Evolutionary conservation across 2,888 invertebrate genomes (phyloP), one percentile per base, ranked within the genome.

Genomic region (Drosophila cracens): DNA sequence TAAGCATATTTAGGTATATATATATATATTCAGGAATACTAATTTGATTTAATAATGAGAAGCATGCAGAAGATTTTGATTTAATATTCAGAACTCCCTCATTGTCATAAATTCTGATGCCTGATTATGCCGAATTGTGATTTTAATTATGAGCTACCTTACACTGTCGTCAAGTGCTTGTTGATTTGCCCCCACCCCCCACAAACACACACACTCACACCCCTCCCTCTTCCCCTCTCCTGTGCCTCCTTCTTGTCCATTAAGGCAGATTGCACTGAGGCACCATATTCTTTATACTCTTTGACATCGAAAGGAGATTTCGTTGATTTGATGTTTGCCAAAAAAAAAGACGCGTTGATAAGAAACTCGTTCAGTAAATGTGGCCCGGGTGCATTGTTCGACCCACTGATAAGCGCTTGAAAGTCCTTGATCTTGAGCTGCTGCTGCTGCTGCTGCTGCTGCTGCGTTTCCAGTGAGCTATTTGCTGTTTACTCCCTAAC

Each of bases 361-460:
- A 88, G 78, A 67, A 88, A 88, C 85, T 86, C 70, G 87, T 86
- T 86, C 82, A 88, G 87, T 87, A 83, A 88, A 88, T 86, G 87
- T 69, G 82, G 78, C 70, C 78, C 74, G 81, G 85, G 90, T 91
- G 90, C 90, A 90, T 84, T 89, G 90, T 74, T 78, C 90, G 91
- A 87, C 82, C 83, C 70, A 46, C 51, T 67, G 90, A 90, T 90
- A 90, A 90, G 81, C 75, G 18, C 25, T 25, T 27, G 53, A 62
- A 87, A 90, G 79, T 82, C 90, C 90, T 91, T 91, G 90, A 90
- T 90, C 90, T 90, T 91, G 89, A 79, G 80, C 25, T 46, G 21
- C 21, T 21, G 21, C 21, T 21, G 21, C 46, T 46, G 43, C 43
- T 43, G 43, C 10, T 21, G 38, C 40, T 40, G 18, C 21, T 46